Percentiles rank a stretch among this genome's conserved stretches.
Evolutionary conservation across 2,888 invertebrate genomes (phyloP).

Genomic region (Machimus rusticus): DNA sequence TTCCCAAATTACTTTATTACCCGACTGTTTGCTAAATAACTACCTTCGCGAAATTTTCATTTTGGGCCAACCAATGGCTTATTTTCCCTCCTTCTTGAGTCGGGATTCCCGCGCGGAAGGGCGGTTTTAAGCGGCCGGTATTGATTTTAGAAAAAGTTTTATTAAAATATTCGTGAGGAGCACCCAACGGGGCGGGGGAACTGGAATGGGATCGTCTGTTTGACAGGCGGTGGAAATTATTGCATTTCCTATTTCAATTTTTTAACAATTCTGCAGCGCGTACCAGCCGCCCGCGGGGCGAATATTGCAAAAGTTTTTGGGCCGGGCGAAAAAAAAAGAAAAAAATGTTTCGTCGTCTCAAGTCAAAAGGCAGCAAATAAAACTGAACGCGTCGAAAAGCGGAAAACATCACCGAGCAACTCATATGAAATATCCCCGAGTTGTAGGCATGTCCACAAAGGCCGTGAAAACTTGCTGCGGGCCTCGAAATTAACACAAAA

Average conservation of each 20-base stretch:
- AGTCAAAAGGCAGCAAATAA: slow-evolving; percentile 28
- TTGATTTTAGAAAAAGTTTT: slow-evolving; percentile 32
- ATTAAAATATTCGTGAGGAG: slow-evolving; percentile 4
- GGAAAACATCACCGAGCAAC: slow-evolving; percentile 9
- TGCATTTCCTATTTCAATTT: slow-evolving; percentile 35
- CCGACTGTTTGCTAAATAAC: slow-evolving; percentile 11
- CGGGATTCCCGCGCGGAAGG: background rate
- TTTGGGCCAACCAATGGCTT: background rate
- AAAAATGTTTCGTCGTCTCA: slow-evolving; percentile 24
- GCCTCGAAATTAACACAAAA: slow-evolving; percentile 26
- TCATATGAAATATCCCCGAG: slow-evolving; percentile 20
- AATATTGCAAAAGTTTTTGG: slow-evolving; percentile 38
- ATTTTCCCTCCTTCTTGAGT: background rate
- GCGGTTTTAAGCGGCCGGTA: background rate
- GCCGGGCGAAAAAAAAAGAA: background rate
- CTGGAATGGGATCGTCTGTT: background rate
- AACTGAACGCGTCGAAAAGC: slow-evolving; percentile 34
- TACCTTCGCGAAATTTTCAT: slow-evolving; percentile 17
- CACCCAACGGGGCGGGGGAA: background rate
- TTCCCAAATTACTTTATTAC: slow-evolving; percentile 39
- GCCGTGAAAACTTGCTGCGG: slow-evolving; percentile 26
- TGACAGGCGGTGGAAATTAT: slow-evolving; percentile 31
- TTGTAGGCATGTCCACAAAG: slow-evolving; percentile 30
- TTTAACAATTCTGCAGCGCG: slow-evolving; percentile 4
- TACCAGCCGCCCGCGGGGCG: background rate